Evolutionary conservation across 2,113 vertebrate genomes (phyloP).

Genomic region (Willisornis vidua): DNA sequence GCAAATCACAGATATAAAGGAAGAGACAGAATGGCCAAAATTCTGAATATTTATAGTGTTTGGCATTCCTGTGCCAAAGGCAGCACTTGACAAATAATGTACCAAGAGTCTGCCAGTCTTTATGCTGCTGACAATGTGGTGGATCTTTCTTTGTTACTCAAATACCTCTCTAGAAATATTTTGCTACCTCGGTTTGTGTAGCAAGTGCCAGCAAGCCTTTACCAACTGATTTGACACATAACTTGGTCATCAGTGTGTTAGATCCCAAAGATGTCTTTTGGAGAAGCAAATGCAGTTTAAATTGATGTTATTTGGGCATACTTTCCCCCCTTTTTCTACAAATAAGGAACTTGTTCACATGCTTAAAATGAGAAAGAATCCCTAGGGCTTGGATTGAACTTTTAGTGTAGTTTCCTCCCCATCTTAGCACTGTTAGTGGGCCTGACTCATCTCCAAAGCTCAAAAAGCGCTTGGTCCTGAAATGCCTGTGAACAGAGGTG

Average conservation of each 20-base stretch:
- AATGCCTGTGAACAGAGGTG: not conserved
- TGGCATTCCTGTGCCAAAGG: not conserved
- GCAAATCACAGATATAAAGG: slow-evolving; percentile 20
- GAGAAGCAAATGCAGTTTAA: not conserved
- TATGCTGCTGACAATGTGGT: slow-evolving; percentile 19
- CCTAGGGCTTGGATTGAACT: not conserved
- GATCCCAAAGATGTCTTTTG: not conserved
- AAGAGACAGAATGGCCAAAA: slow-evolving; percentile 34
- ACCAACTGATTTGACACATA: not conserved
- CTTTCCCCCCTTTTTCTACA: not conserved
- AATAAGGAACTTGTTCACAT: not conserved
- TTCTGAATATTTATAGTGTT: slow-evolving; percentile 5
- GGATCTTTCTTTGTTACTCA: slow-evolving; percentile 42
- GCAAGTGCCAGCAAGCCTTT: slow-evolving; percentile 17
- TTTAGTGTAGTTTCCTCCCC: not conserved
- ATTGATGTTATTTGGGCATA: not conserved
- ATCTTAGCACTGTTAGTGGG: not conserved
- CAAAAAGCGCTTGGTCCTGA: not conserved
- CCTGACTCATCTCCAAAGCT: not conserved
- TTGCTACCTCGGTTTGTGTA: not conserved
- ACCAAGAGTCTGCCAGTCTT: slow-evolving; percentile 34
- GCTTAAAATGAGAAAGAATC: not conserved
- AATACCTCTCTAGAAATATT: slow-evolving; percentile 38
- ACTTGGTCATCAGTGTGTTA: not conserved
- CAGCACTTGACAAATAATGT: slow-evolving; percentile 41